These are phyloP conservation scores for Mesoclemmys tuberculata DNA, from an alignment of 2,113 vertebrate species.

Conservation along the genomic window DNA sequence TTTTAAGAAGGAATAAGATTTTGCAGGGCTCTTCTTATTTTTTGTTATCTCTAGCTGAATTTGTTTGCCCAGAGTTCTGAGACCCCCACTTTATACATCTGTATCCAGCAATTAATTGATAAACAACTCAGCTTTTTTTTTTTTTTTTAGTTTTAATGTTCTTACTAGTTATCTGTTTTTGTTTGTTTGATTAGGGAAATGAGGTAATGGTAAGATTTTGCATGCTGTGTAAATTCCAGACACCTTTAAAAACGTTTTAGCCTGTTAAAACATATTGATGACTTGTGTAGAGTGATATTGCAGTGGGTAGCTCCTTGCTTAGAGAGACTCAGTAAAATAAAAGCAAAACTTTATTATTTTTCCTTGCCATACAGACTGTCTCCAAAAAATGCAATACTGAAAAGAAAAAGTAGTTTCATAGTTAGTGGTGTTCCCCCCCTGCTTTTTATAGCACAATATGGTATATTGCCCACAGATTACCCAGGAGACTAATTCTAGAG, in stretches of 20 bases:
- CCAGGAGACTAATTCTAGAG: constrained; percentile 19
- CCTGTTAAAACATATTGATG: not conserved
- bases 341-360: constrained; percentile 4
- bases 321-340: not conserved
- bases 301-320: not conserved
- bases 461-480: not conserved
- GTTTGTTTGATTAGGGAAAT: not conserved
- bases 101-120: constrained; percentile 4
- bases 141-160: not conserved
- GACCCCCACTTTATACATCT: not conserved
- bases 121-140: not conserved
- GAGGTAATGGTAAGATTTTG: not conserved
- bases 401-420: not conserved
- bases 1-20: not conserved
- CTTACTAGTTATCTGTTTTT: not conserved
- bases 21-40: not conserved
- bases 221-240: not conserved
- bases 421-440: not conserved
- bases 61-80: constrained; percentile 19
- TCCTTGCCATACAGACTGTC: not conserved
- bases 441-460: not conserved
- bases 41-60: not conserved
- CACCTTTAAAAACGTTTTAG: not conserved
- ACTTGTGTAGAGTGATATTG: not conserved
- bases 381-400: not conserved